Base-by-base conservation (phyloP, 2,888 invertebrate genomes). In the Euclidia mi region DNA sequence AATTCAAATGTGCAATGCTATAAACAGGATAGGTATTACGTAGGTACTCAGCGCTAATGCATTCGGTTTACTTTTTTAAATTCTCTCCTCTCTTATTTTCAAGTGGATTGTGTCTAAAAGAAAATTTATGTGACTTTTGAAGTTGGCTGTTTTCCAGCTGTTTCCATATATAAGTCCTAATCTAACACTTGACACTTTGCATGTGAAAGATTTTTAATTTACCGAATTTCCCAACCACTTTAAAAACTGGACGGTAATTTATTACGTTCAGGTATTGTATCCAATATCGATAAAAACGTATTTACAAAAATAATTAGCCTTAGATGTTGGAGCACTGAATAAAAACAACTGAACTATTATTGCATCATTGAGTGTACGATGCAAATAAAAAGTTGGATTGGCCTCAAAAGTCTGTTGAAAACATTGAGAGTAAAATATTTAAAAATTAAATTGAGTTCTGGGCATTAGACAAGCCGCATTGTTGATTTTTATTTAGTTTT, bases 71-170 rank as follows among this genome's bases (percentile, higher is more conserved):
- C 31, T 42, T 65, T 51, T 59, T 40, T 20, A 59, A 50, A 61
- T 57, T 52, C 1, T 38, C 50, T 25, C 35, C 34, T 51, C 29
- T 34, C 11, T 51, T 58, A 48, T 7, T 45, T 63, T 53, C 62
- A 11, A 60, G 62, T 66, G 69, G 71, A 65, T 76, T 71, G 53
- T 76, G 71, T 71, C 76, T 76, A 83, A 84, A 79, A 77, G 74
- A 70, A 72, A 76, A 77, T 81, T 78, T 79, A 81, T 81, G 73
- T 72, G 71, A 71, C 78, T 78, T 78, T 72, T 78, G 70, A 74
- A 71, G 64, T 89, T 91, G 90, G 91, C 90, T 28, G 57, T 57
- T 63, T 61, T 89, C 91, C 91, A 91, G 82, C 69, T 63, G 73
- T 66, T 78, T 85, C 82, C 83, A 79, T 85, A 86, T 84, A 81